Base-by-base conservation (phyloP, 1,140 invertebrate species). In the Lucilia sericata region DNA sequence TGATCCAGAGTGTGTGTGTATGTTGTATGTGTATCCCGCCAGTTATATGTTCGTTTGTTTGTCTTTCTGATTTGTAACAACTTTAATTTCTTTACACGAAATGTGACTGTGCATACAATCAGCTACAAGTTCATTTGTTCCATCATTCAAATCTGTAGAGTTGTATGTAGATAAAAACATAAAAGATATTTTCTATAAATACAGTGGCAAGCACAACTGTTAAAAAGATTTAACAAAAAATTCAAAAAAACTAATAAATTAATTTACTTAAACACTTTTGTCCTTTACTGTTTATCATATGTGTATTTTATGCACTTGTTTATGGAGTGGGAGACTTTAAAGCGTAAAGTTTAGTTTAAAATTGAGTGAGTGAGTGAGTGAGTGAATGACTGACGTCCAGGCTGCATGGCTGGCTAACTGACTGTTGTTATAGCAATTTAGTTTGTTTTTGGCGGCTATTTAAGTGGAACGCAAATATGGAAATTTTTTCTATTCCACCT, bases 391-490 rank as follows among this genome's bases (percentile, higher is more conserved):
- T 42, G 42, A 42, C 42, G 42, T 42, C 42, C 42, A 42, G 42
- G 42, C 42, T 10, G 42, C 7, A 7, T 80, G 76, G 76, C 30
- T 51, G 13, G 12, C 55, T 60, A 14, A 60, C 55, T 60, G 65
- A 30, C 42, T 49, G 76, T 51, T 80, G 75, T 78, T 78, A 78
- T 78, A 80, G 76, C 76, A 80, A 80, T 80, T 80, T 80, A 80
- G 76, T 80, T 80, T 80, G 76, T 80, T 80, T 30, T 80, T 80
- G 76, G 76, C 76, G 76, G 76, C 76, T 80, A 80, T 49, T 80
- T 80, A 80, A 80, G 76, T 80, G 76, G 76, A 80, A 80, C 76
- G 76, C 76, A 80, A 80, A 80, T 80, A 80, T 80, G 76, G 76
- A 80, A 80, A 80, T 80, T 80, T n/a, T 78, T 42, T 80, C 42